Conservation (phyloP, 2,888 invertebrate genomes). For the Perdita meconis region DNA sequence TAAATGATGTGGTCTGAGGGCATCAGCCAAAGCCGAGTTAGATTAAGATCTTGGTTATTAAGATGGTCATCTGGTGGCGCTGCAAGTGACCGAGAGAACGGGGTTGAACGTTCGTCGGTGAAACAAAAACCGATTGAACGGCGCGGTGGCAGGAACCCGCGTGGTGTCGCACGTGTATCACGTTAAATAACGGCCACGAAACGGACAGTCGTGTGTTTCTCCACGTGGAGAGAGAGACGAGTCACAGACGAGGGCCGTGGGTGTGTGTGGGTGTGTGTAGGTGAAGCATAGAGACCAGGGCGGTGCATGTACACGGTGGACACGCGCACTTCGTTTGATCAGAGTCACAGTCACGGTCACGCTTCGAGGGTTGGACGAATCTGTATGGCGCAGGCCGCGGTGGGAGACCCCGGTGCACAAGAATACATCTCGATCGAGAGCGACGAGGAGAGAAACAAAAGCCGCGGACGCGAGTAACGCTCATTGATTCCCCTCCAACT, state of each 20-base stretch:
- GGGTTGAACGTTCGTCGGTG: constrained; percentile 66
- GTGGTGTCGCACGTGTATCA: constrained; percentile 1
- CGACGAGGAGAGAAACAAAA: constrained; percentile 46
- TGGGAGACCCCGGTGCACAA: constrained; percentile 61
- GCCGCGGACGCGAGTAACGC: constrained; percentile 60
- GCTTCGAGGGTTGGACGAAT: constrained; percentile 77
- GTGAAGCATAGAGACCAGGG: not conserved
- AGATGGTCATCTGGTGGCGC: not conserved
- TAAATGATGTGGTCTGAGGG: too few relatives aligned
- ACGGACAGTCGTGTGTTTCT: constrained; percentile 20
- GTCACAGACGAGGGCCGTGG: constrained; percentile 15
- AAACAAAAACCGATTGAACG: constrained; percentile 24
- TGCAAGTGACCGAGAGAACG: constrained; percentile 2
- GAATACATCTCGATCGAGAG: constrained; percentile 27
- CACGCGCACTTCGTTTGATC: constrained; percentile 64
- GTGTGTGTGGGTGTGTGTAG: too few relatives aligned
- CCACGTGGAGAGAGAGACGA: constrained; percentile 36
- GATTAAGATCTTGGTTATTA: not conserved
- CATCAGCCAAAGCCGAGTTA: constrained; percentile 6
- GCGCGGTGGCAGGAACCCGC: not conserved
- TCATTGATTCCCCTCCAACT: constrained; percentile 74
- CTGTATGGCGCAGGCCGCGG: constrained; percentile 57
- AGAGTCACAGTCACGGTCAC: constrained; percentile 83
- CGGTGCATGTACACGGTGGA: constrained; percentile 47
- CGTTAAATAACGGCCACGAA: constrained; percentile 35